phyloP scores from a whole-genome alignment of 2,888 invertebrate species.

The Pherbina coryleti region DNA sequence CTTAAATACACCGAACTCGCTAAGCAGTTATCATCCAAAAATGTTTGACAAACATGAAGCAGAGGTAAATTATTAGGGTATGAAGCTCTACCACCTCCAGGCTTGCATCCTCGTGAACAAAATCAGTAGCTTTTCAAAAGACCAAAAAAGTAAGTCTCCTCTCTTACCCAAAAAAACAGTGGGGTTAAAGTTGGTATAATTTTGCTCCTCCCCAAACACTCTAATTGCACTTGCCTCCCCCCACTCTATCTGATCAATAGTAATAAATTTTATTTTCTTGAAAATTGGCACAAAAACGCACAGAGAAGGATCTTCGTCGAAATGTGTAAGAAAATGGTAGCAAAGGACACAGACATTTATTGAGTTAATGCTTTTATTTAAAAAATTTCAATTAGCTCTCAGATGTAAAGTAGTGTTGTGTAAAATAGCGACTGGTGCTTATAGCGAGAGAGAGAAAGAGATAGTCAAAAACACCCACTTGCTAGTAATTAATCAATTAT shows the following conservation, averaged over 20 bases:
- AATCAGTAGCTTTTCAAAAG: neutral
- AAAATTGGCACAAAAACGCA: no score
- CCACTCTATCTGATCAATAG: neutral
- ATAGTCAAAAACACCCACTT: conserved; percentile 38
- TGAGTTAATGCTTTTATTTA: no score
- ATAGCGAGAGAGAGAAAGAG: neutral
- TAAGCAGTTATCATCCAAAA: conserved; percentile 97
- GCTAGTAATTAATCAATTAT: conserved; percentile 43
- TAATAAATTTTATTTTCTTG: no score
- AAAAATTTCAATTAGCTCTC: neutral
- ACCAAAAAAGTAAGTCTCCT: neutral
- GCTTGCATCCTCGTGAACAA: neutral
- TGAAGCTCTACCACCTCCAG: neutral
- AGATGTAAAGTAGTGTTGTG: neutral
- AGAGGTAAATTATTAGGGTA: neutral
- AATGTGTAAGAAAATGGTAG: no score
- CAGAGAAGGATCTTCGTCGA: neutral
- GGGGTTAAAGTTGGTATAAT: neutral
- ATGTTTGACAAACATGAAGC: conserved; percentile 77
- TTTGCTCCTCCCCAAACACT: neutral
- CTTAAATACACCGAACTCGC: conserved; percentile 98
- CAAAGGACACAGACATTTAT: no score
- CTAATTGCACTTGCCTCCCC: neutral
- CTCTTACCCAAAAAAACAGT: neutral
- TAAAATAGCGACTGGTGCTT: neutral